These are phyloP conservation scores for Tangara arthus DNA, from an alignment of 2,797 vertebrate genomes.

Conservation along the genomic window DNA sequence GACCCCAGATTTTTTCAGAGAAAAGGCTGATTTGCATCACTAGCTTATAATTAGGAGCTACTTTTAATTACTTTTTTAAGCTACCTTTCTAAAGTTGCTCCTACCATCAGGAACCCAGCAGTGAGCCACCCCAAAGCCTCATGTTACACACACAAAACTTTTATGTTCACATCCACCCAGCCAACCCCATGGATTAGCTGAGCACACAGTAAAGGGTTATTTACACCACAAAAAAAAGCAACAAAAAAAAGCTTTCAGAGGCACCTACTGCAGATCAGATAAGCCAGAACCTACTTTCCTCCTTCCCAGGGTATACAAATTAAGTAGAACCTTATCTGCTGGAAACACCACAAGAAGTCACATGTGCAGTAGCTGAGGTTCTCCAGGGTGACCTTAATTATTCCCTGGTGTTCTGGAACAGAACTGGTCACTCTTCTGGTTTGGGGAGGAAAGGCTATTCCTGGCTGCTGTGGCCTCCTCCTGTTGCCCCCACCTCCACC, in stretches of 20 bases:
- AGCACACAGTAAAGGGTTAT: neutral
- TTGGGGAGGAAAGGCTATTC: neutral
- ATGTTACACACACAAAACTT: rapidly evolving
- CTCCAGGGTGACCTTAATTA: neutral
- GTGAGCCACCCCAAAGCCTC: neutral
- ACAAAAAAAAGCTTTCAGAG: neutral
- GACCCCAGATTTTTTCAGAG: neutral
- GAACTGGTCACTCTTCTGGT: neutral
- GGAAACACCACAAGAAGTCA: neutral
- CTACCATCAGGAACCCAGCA: neutral
- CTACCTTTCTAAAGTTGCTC: neutral
- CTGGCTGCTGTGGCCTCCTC: neutral
- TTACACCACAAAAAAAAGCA: neutral
- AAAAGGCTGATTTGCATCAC: neutral
- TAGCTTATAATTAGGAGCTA: neutral
- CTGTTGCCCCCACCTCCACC: neutral
- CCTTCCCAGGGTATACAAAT: neutral
- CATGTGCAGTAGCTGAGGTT: neutral
- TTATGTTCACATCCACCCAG: neutral
- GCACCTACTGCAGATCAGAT: neutral
- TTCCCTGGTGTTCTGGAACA: neutral
- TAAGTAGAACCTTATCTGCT: neutral
- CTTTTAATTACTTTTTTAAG: neutral
- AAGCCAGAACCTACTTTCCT: neutral
- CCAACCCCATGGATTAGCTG: neutral